Conservation (phyloP, 1,140 invertebrate genomes). For the Phortica variegata region DNA sequence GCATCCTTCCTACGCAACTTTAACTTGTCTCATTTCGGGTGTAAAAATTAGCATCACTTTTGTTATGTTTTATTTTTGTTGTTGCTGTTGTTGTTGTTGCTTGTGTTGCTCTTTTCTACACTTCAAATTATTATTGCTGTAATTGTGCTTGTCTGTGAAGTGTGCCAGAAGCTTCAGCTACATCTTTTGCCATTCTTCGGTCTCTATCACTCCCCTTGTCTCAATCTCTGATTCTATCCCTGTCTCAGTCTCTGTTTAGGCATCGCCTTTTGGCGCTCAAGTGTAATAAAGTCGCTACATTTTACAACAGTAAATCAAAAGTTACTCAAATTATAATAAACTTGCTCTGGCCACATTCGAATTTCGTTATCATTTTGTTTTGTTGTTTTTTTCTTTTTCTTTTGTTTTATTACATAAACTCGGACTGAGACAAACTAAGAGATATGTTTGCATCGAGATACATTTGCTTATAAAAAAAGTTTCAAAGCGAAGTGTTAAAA, state of each 20-base stretch:
- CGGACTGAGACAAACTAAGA: constrained; percentile 39
- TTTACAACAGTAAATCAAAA: constrained; percentile 45
- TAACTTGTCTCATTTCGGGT: constrained; percentile 10
- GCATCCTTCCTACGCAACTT: too few relatives aligned
- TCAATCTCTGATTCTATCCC: too few relatives aligned
- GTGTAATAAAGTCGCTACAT: constrained; percentile 19
- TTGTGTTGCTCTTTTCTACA: too few relatives aligned
- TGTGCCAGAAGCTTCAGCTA: too few relatives aligned
- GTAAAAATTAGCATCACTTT: constrained; percentile 52
- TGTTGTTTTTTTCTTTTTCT: not conserved
- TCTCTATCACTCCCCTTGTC: too few relatives aligned
- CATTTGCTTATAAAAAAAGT: constrained; percentile 25
- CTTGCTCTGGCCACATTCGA: constrained; percentile 34
- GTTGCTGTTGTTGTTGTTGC: constrained; percentile 31
- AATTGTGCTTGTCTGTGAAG: too few relatives aligned
- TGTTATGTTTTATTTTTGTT: constrained; percentile 15
- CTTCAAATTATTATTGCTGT: too few relatives aligned
- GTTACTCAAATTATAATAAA: constrained; percentile 53
- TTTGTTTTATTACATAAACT: constrained; percentile 17
- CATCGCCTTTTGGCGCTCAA: constrained; percentile 11
- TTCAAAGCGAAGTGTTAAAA: constrained; percentile 15
- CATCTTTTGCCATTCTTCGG: too few relatives aligned
- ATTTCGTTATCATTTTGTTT: not conserved
- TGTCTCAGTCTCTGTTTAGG: constrained; percentile 8
- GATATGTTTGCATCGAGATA: too few relatives aligned